Evolutionary conservation across 2,888 invertebrate species (phyloP), one percentile per base, ranked within the genome.

Genomic region (Megamerina dolium): DNA sequence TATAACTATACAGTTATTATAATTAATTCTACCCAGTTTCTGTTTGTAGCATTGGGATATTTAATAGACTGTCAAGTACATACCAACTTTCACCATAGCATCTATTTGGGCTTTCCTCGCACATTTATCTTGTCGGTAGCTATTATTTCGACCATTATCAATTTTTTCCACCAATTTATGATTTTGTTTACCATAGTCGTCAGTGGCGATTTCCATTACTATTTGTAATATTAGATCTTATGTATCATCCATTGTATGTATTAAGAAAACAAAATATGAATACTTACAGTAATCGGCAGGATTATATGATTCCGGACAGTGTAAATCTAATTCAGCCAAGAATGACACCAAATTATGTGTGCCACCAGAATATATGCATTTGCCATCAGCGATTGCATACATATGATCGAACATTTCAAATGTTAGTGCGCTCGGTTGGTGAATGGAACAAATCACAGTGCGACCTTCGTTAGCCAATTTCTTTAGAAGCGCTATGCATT

Each of bases 341-440:
- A 84, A 94, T 0, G 87, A 85, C 37, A 93, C 74, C 17, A 95
- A 71, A 43, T 81, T 80, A 21, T 77, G 75, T 1, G 88, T 80
- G 1, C 85, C 80, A 8, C 94, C 94, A 47, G 87, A 81, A 64
- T 85, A 89, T 14, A 85, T 80, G 62, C 88, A 89, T 51, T 77
- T 75, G 0, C 93, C 94, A 23, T 79, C 81, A 0, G 85, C 83
- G 14, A 95, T 72, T 23, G 87, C 84, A 68, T 91, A 93, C 30
- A 94, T 70, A 63, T 90, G 82, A 71, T 94, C 92, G 66, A 94
- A 87, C 82, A 90, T 85, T 60, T 85, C 83, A 57, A 93, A 83
- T 33, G 92, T 75, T 37, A 83, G 75, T 3, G 91, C 89, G 46
- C 89, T 90, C 0, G 94, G 93, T 68, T 94, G 93, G 70, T 94